phyloP scores from a whole-genome alignment of 2,888 invertebrate species.

The Eupithecia centaureata region DNA sequence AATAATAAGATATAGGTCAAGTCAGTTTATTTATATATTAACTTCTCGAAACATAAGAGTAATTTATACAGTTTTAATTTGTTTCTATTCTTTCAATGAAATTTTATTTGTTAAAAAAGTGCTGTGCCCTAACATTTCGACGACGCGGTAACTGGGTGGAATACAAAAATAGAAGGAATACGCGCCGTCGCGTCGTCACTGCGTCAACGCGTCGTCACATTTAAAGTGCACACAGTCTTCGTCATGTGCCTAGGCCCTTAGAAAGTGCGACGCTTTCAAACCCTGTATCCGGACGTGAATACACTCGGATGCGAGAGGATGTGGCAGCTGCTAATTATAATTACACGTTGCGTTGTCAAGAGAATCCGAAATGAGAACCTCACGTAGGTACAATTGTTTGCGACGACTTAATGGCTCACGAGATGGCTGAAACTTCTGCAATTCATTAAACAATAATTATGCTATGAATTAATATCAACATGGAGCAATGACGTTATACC shows the following conservation, averaged over 20 bases:
- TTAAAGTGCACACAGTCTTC: too few species aligned
- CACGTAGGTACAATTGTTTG: constrained; percentile 38
- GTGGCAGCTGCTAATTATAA: constrained; percentile 52
- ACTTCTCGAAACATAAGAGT: not conserved
- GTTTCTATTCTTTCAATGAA: too few species aligned
- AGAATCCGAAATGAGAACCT: constrained; percentile 44
- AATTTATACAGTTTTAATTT: too few species aligned
- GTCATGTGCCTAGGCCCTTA: constrained; percentile 7
- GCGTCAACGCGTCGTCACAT: not conserved
- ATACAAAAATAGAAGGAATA: too few species aligned
- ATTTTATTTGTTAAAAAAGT: too few species aligned
- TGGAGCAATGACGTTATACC: not conserved
- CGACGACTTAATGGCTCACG: constrained; percentile 37
- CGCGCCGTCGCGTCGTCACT: not conserved
- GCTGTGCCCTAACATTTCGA: not conserved
- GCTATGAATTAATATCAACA: not conserved
- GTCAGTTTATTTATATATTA: not conserved
- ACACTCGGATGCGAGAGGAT: constrained; percentile 6
- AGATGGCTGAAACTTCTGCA: constrained; percentile 26
- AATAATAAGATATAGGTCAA: not conserved
- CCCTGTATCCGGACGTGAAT: not conserved
- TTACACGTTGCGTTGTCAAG: constrained; percentile 46
- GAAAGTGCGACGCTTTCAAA: constrained; percentile 11
- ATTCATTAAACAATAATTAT: constrained; percentile 9
- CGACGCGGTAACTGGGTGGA: not conserved